These are phyloP conservation scores for Limenitis camilla DNA, from an alignment of 2,888 invertebrate genomes.

Conservation along the genomic window DNA sequence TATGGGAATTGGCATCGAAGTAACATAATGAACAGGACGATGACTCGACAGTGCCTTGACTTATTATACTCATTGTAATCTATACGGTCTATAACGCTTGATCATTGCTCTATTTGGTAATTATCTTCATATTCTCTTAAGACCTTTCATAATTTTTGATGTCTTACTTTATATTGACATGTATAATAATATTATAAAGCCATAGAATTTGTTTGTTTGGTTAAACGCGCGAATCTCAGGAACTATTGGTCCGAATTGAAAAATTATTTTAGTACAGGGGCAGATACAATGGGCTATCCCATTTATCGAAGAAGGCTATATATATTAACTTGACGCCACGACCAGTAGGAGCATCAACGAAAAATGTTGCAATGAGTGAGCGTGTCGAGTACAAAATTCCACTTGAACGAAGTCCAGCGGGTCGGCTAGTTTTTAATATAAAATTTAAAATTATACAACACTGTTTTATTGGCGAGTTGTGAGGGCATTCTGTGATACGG, in stretches of 20 bases:
- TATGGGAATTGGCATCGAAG: slow-evolving; percentile 59
- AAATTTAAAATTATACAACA: neutral
- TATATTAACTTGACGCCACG: too few relatives aligned
- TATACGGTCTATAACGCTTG: slow-evolving; percentile 11
- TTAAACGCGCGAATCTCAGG: too few relatives aligned
- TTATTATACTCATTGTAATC: slow-evolving; percentile 24
- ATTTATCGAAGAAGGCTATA: too few relatives aligned
- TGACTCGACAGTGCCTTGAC: slow-evolving; percentile 41
- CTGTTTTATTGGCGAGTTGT: slow-evolving; percentile 39
- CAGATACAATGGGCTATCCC: too few relatives aligned
- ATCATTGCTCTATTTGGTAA: neutral
- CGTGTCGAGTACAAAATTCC: too few relatives aligned
- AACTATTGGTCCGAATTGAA: too few relatives aligned
- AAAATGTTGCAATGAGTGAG: too few relatives aligned
- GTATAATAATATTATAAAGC: neutral
- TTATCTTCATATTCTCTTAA: neutral
- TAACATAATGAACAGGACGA: slow-evolving; percentile 58
- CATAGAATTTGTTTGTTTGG: too few relatives aligned
- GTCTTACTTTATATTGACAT: neutral
- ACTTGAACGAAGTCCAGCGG: too few relatives aligned
- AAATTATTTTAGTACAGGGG: too few relatives aligned
- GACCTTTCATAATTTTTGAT: neutral
- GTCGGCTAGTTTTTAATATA: neutral
- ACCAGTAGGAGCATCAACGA: too few relatives aligned
- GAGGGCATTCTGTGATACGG: slow-evolving; percentile 45